Base-by-base conservation (phyloP, 2,888 invertebrate species). In the Eurytoma adleriae region DNA sequence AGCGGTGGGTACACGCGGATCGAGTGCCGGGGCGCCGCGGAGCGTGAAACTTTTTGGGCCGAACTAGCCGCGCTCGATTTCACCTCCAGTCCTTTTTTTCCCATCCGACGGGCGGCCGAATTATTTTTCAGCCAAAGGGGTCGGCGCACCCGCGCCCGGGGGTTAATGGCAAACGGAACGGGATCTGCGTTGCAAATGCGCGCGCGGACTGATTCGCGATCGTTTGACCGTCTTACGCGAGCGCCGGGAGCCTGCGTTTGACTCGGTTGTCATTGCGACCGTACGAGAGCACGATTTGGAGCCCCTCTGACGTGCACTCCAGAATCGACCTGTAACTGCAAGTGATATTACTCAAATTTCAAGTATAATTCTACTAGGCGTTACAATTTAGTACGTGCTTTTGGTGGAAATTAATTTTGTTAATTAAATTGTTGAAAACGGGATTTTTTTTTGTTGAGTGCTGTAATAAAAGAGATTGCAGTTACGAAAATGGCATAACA, bases 141-240 rank as follows among this genome's bases (percentile, higher is more conserved):
- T 10, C 24, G 24, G 24, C 24, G 24, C 24, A 20, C 57, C 10
- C 18, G 18, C 10, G 18, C n/a, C 1, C 24, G 2, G 13, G 24
- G 61, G 13, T 13, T 24, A 27, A 68, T 68, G 20, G 20, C 52
- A 57, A 70, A 57, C n/a, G 57, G 70, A 27, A 12, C 70, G 70
- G 27, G 27, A 70, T 70, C 56, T 70, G 70, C 56, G 13, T 57
- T 70, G 70, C 70, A 70, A 70, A 70, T 70, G 70, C 24, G 7
- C 16, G 12, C 20, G 3, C 54, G 13, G 14, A 14, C 54, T n/a
- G 13, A 14, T 50, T 68, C 68, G 13, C n/a, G 68, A 68, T 68
- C 54, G 54, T 50, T 68, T 50, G 50, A 68, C 68, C 50, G n/a
- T 68, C 68, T 68, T 68, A 52, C 48, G 10, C 40, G 68, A 68